phyloP scores from a whole-genome alignment of 2,888 invertebrate species.

The Stenolophus ochropezus region DNA sequence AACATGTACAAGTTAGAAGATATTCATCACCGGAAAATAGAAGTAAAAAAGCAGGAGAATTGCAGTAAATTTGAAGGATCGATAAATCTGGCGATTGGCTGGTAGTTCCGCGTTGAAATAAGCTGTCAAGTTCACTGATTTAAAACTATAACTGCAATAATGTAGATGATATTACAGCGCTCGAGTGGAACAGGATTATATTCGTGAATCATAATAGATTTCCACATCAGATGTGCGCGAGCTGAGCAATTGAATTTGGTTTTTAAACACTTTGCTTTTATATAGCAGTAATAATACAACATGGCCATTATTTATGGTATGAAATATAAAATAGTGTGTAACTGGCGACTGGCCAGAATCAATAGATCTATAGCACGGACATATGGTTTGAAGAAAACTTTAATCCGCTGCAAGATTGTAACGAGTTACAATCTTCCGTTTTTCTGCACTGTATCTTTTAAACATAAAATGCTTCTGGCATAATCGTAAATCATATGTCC shows the following conservation, averaged over 20 bases:
- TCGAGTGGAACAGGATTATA: conserved; percentile 24
- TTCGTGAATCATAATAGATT: conserved; percentile 23
- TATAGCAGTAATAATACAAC: conserved; percentile 57
- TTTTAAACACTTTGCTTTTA: conserved; percentile 54
- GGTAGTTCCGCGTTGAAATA: conserved; percentile 10
- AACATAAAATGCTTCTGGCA: conserved; percentile 44
- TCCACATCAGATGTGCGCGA: conserved; percentile 28
- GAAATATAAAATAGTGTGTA: conserved; percentile 58
- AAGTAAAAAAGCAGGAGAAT: conserved; percentile 1
- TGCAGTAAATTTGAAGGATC: background rate
- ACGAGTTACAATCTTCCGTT: conserved; percentile 51
- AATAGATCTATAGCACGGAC: conserved; percentile 57
- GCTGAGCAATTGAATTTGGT: conserved; percentile 41
- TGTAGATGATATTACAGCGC: conserved; percentile 33
- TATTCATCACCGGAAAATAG: background rate
- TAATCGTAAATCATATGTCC: conserved; percentile 50
- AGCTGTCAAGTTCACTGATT: conserved; percentile 24
- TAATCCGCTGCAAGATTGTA: conserved; percentile 53
- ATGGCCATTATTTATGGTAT: conserved; percentile 57
- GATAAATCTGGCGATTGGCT: background rate
- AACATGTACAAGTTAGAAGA: background rate
- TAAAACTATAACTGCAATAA: conserved; percentile 33
- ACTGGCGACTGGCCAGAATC: conserved; percentile 54
- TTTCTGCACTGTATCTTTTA: conserved; percentile 53
- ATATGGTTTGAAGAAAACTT: conserved; percentile 56